Base-by-base conservation (phyloP, 2,888 invertebrate species). In the Drosophila bunnanda region DNA sequence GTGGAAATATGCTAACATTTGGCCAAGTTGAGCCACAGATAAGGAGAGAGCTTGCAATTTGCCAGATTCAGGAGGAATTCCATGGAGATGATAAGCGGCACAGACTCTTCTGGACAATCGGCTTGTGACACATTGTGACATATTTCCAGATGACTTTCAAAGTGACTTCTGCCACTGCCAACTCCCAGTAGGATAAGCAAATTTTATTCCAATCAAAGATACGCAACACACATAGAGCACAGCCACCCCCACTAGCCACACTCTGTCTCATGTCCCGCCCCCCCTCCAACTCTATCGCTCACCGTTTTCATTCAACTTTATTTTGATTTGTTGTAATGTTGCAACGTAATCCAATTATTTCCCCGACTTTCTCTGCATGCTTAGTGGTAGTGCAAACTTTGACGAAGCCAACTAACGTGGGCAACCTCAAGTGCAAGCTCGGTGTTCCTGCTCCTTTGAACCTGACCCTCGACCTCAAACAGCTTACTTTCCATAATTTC, bases 401-500 rank as follows among this genome's bases (percentile, higher is more conserved):
- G 72, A 71, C 41, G 46, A 69, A 60, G 72, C 72, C 70, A 48
- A 61, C 72, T 60, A 60, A 61, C 53, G 53, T 36, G 53, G 61
- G 38, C 46, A 61, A 54, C 71, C 61, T 43, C 60, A 52, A 52
- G 50, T 52, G 53, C 52, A 52, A 28, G 10, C 20, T 20, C n/a
- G 15, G 28, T 34, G 9, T 30, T 10, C n/a, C n/a, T 10, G 4
- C 46, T 10, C n/a, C 65, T 65, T 52, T 52, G 20, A 52, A 36
- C 34, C 28, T 64, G n/a, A 48, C 50, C 64, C 50, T 38, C 55
- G 64, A 70, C 75, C 82, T 73, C 55, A 65, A 70, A 76, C 64
- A 68, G 75, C 77, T 82, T 87, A 82, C 72, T 88, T 88, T 75
- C 75, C 79, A 82, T 82, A 82, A 82, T 82, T 88, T 82, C 69